Conservation (phyloP, 1,140 invertebrate species). For the Nebria ingens region DNA sequence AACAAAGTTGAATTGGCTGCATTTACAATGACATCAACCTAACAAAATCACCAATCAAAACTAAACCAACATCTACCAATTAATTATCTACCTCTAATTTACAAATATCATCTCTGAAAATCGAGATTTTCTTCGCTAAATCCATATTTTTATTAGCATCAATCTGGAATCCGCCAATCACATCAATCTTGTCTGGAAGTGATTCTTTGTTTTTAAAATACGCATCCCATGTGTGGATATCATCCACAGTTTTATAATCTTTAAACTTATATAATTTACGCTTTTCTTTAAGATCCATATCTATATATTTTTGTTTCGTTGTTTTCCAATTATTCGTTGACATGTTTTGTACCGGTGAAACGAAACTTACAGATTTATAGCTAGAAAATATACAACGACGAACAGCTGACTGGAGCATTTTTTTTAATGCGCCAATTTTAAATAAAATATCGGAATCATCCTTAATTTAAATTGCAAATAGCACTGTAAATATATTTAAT, state of each 20-base stretch:
- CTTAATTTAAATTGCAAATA: too few species aligned
- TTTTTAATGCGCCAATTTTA: too few species aligned
- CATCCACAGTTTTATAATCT: slow-evolving; percentile 34
- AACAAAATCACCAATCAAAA: slow-evolving; percentile 4
- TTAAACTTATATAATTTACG: slow-evolving; percentile 39
- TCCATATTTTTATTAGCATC: slow-evolving; percentile 34
- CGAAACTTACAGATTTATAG: too few species aligned
- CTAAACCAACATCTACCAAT: neutral
- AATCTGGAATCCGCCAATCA: slow-evolving; percentile 33
- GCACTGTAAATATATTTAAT: too few species aligned
- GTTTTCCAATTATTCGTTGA: slow-evolving; percentile 23
- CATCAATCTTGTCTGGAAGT: slow-evolving; percentile 27
- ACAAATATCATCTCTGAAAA: slow-evolving; percentile 79
- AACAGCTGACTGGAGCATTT: too few species aligned
- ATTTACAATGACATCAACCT: slow-evolving; percentile 86
- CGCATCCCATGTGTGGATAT: slow-evolving; percentile 50
- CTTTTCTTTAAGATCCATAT: slow-evolving; percentile 44
- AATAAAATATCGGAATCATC: too few species aligned
- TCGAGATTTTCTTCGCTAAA: slow-evolving; percentile 50
- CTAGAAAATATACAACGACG: neutral
- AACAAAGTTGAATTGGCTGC: slow-evolving; percentile 71
- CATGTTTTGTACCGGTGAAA: neutral
- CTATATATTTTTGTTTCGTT: slow-evolving; percentile 42
- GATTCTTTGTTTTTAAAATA: slow-evolving; percentile 38
- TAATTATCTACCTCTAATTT: slow-evolving; percentile 48